Conservation (phyloP, 2,888 invertebrate species). For the Aspidiotus destructor region DNA sequence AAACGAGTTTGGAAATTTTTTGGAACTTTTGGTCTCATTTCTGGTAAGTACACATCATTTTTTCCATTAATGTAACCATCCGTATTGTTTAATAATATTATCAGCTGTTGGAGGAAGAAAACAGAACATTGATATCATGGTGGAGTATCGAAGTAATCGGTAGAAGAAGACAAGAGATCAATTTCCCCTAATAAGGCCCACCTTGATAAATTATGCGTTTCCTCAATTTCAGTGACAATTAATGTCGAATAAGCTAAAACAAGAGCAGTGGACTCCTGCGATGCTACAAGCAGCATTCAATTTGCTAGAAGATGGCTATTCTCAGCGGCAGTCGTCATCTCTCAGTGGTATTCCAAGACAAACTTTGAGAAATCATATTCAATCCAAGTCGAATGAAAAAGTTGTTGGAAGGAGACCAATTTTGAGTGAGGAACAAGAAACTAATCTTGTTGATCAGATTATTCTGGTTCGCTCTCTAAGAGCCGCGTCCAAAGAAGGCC, state of each 20-base stretch:
- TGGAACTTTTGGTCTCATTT: neutral
- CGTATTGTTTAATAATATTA: neutral
- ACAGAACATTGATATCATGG: neutral
- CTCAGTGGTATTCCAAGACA: neutral
- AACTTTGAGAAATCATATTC: conserved; percentile 4
- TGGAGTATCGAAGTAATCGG: conserved; percentile 2
- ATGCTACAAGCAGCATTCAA: neutral
- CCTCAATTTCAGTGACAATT: neutral
- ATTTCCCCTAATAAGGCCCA: neutral
- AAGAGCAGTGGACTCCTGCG: neutral
- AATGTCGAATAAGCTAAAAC: neutral
- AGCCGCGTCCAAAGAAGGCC: no score
- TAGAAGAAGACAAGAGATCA: neutral
- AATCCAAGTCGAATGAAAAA: neutral
- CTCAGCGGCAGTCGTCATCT: neutral
- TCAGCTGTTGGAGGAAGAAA: neutral
- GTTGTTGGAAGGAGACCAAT: neutral
- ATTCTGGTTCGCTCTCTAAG: no score
- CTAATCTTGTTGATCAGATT: neutral
- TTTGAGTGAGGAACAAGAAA: neutral
- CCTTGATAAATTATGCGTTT: conserved; percentile 4
- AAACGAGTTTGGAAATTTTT: neutral
- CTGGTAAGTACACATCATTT: neutral
- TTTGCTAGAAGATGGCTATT: neutral
- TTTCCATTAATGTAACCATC: neutral